Evolutionary conservation across 2,113 vertebrate genomes (phyloP), one percentile per base, ranked within the genome.

Genomic region (Xenopus laevis): DNA sequence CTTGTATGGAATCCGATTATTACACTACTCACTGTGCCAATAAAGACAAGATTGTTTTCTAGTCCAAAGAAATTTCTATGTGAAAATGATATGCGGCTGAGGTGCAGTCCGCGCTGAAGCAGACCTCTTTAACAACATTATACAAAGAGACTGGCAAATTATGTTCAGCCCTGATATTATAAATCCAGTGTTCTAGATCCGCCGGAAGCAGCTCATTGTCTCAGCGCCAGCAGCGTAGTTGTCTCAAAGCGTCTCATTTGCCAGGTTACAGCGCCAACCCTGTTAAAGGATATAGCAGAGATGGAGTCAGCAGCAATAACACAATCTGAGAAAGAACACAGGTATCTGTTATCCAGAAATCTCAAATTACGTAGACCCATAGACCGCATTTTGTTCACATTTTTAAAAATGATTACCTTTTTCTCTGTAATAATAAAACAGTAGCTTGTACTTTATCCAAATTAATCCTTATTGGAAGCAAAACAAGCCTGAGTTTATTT

Each of bases 101-200:
- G 57, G 73, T n/a, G 52, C 33, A 40, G 33, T 40, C 33, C 33
- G 6, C 33, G 33, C 33, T 40, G 33, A 40, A 40, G 33, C 33
- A 60, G 16, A 62, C 58, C 61, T 61, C 47, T 60, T 9, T 64
- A 18, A 45, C 17, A 68, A 74, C 23, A 8, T 65, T 74, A 74
- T 20, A 47, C 45, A 21, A 21, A 40, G 86, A 87, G 82, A 85
- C 79, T 79, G 52, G 58, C 73, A 80, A 75, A 77, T 79, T 86
- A 80, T 82, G 84, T 82, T 87, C 83, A 72, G 71, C 78, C 85
- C 76, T 82, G 82, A 73, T 83, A 83, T 81, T 86, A 82, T 50
- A 81, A 81, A 87, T 88, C 87, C 86, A 86, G 83, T 74, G 72
- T 86, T 83, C 80, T 79, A 85, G 68, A 82, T 80, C 57, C 74